phyloP scores from a whole-genome alignment of 2,797 vertebrate genomes.

The Arvicola amphibius region DNA sequence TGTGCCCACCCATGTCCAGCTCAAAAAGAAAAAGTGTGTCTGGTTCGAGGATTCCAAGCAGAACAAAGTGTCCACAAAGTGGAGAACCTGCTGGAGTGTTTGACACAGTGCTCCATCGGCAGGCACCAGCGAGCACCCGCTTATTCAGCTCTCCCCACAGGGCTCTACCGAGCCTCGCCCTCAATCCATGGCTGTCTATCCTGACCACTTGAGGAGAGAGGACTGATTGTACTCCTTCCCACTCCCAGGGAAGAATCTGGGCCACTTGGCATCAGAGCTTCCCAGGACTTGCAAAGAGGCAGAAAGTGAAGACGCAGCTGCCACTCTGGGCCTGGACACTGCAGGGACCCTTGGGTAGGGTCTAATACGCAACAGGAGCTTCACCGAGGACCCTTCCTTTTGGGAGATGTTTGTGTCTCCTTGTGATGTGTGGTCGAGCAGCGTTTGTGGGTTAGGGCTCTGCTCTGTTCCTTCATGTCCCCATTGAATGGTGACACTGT shows the following conservation, averaged over 20 bases:
- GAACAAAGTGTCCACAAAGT: accelerated
- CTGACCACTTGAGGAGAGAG: not conserved
- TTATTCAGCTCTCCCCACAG: accelerated
- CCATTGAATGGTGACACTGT: accelerated
- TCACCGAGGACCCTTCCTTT: too few relatives aligned
- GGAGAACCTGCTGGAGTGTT: accelerated
- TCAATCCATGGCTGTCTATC: not conserved
- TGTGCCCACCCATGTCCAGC: not conserved
- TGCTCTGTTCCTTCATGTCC: not conserved
- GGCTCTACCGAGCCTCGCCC: accelerated
- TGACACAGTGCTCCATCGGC: accelerated
- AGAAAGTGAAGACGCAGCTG: accelerated
- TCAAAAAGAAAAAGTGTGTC: too few relatives aligned
- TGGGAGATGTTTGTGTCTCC: not conserved
- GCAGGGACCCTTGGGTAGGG: too few relatives aligned
- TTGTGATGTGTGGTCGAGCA: too few relatives aligned
- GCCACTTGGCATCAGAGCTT: too few relatives aligned
- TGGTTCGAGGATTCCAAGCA: accelerated
- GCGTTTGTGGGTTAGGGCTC: too few relatives aligned
- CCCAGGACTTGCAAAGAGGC: accelerated
- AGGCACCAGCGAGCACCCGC: accelerated
- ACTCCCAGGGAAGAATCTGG: not conserved
- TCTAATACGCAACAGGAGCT: accelerated
- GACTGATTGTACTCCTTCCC: too few relatives aligned
- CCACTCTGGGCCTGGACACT: not conserved